Percentiles rank a stretch among this genome's conserved stretches.
Conservation (phyloP, 2,797 vertebrate genomes). For the Polyboroides typus region DNA sequence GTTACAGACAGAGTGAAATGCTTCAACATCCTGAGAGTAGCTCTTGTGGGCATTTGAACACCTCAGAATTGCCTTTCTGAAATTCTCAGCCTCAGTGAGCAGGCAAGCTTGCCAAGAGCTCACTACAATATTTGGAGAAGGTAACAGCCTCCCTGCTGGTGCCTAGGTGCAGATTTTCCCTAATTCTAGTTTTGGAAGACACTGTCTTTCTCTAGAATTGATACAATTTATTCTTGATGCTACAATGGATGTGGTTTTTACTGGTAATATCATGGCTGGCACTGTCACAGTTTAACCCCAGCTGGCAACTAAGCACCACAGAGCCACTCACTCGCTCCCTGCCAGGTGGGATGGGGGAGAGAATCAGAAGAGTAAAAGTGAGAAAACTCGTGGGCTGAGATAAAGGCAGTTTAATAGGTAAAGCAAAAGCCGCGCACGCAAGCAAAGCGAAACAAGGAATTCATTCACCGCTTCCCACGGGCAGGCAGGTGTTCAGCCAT, state of each 20-base stretch:
- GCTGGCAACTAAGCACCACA: too few species aligned
- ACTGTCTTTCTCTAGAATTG: background rate
- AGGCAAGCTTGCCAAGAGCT: background rate
- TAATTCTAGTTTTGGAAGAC: background rate
- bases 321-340: too few species aligned
- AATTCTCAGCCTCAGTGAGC: background rate
- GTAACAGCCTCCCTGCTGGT: background rate
- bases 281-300: too few species aligned
- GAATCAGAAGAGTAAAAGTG: too few species aligned
- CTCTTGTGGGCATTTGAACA: background rate
- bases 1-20: background rate
- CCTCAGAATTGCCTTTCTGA: background rate
- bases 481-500: too few species aligned
- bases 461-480: too few species aligned
- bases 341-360: too few species aligned
- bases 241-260: background rate
- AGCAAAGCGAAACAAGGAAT: too few species aligned
- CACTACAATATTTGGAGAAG: background rate
- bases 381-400: too few species aligned
- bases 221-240: background rate
- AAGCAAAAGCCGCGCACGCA: rapidly evolving
- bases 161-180: background rate
- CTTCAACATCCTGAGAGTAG: background rate
- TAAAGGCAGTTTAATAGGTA: too few species aligned
- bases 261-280: background rate